Evolutionary conservation across 2,113 vertebrate genomes (phyloP), one percentile per base, ranked within the genome.

Genomic region (Laticauda laticaudata): DNA sequence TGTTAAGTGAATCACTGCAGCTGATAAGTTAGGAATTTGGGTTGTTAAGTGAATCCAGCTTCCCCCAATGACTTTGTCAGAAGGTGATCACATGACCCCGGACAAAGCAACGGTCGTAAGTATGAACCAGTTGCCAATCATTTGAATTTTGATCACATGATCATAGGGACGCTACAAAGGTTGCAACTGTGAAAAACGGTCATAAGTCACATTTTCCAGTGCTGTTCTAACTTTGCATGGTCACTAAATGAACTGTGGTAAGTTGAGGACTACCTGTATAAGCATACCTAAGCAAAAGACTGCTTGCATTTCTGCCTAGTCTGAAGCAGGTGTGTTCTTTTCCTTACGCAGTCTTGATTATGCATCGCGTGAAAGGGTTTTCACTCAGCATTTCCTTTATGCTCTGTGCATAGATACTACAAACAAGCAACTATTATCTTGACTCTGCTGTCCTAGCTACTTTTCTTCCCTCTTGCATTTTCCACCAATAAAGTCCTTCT

Each of bases 401-500:
- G 39, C 54, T 10, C 6, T 26, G 34, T 86, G 39, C 29, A 59
- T 29, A 86, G 87, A 45, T 53, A 81, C 54, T 89, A 23, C 91
- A 86, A 89, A 43, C n/a, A 93, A 56, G 21, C 56, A 45, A 56
- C 34, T 20, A 51, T 93, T 18, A 53, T 90, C n/a, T 34, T 86
- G 87, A 64, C 43, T 64, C 12, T 86, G 56, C 3, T 88, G 45
- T 89, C 55, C n/a, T 39, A 92, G 87, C 57, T 54, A 56, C 48
- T 75, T 88, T 56, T 85, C 18, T 57, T 56, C 92, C 75, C 61
- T 81, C 53, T 48, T 86, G 53, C 87, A 86, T 92, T 92, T 26
- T 90, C 91, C 75, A 64, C 93, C 90, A 92, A 55, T 34, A 20
- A 86, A 26, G 61, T 61, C 87, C 90, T 87, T 90, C 87, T 75